Conservation (phyloP, 1,140 invertebrate genomes). For the Leguminivora glycinivorella region DNA sequence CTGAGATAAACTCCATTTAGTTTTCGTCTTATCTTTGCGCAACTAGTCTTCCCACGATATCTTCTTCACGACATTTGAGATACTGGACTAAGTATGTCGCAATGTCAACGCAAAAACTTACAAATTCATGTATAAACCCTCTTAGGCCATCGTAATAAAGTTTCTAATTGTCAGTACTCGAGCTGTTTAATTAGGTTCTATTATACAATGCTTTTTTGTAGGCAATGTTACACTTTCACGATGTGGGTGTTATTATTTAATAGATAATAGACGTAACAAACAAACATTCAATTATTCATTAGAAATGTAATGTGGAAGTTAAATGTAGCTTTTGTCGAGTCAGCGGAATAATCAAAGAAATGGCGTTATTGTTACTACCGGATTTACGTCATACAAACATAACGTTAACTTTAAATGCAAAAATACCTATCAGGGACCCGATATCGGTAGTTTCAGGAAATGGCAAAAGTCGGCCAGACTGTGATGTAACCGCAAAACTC, state of each 20-base stretch:
- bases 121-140: not conserved
- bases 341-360: not conserved
- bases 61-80: constrained; percentile 33
- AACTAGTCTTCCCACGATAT: constrained; percentile 40
- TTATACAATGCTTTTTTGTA: constrained; percentile 15
- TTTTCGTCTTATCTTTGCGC: not conserved
- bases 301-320: not conserved
- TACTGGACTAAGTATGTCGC: constrained; percentile 28
- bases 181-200: not conserved
- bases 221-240: constrained; percentile 20
- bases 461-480: too few species aligned
- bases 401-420: too few species aligned
- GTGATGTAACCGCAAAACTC: too few species aligned
- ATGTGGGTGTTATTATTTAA: constrained; percentile 21
- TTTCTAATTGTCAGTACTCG: not conserved
- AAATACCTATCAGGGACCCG: too few species aligned
- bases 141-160: not conserved
- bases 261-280: not conserved
- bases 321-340: not conserved
- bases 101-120: not conserved
- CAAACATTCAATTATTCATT: not conserved
- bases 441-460: too few species aligned
- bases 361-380: not conserved
- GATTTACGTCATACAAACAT: too few species aligned
- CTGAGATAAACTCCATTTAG: not conserved